phyloP scores from a whole-genome alignment of 1,140 invertebrate species.

The Lysiphlebus fabarum region DNA sequence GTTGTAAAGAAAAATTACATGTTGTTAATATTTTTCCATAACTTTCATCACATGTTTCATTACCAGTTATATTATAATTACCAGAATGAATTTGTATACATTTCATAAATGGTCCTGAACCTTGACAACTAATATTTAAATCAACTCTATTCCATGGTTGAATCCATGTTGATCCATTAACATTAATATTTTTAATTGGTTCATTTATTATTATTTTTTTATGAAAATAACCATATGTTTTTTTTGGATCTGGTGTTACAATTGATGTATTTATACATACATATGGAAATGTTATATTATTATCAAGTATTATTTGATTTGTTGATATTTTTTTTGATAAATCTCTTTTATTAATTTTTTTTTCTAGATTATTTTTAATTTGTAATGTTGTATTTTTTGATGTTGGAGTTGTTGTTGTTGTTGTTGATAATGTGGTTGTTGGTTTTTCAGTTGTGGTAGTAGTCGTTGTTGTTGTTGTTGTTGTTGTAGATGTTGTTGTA shows the following conservation, averaged over 20 bases:
- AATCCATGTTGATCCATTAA: slow-evolving; percentile 74
- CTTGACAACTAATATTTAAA: slow-evolving; percentile 68
- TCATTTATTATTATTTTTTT: slow-evolving; percentile 64
- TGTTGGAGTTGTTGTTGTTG: slow-evolving; percentile 30
- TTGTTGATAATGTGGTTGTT: slow-evolving; percentile 27
- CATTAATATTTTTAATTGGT: slow-evolving; percentile 64
- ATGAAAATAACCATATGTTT: slow-evolving; percentile 72
- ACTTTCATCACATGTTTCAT: slow-evolving; percentile 63
- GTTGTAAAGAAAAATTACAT: slow-evolving; percentile 63
- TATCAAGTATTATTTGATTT: not conserved
- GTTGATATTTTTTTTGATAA: slow-evolving; percentile 23
- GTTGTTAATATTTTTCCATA: slow-evolving; percentile 41
- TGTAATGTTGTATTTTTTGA: slow-evolving; percentile 26
- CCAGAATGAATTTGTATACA: slow-evolving; percentile 64
- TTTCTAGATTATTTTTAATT: slow-evolving; percentile 22
- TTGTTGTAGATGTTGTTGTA: slow-evolving; percentile 27
- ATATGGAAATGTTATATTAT: slow-evolving; percentile 49
- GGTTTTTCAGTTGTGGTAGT: slow-evolving; percentile 29
- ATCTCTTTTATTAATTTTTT: slow-evolving; percentile 14
- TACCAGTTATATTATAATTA: slow-evolving; percentile 74
- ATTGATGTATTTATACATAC: slow-evolving; percentile 62
- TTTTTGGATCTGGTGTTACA: slow-evolving; percentile 62
- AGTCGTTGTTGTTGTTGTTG: slow-evolving; percentile 32
- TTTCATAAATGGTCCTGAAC: slow-evolving; percentile 66
- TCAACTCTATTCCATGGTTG: slow-evolving; percentile 74